Evolutionary conservation across 2,113 vertebrate genomes (phyloP), one percentile per base, ranked within the genome.

Genomic region (Passer domesticus): DNA sequence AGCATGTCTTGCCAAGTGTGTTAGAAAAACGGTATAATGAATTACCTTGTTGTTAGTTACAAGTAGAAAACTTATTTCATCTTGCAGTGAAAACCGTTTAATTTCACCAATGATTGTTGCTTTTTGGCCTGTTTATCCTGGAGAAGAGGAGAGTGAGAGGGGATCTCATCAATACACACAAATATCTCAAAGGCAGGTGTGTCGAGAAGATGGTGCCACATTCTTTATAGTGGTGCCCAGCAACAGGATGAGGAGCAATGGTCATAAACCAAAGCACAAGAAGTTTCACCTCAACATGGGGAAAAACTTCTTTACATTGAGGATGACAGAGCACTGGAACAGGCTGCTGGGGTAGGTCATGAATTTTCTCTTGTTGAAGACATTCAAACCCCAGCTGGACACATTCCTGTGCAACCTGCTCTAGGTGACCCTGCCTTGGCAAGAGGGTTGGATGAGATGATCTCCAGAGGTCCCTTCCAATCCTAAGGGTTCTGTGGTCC

Each of bases 281-380:
- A 69, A 43, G 15, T 49, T 43, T 35, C 14, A 27, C 9, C 12
- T 55, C 55, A 49, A 13, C 22, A 16, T 23, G 30, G 62, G 5
- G 30, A 89, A 62, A 31, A 76, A 35, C 25, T 76, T 59, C 14
- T 43, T 53, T 62, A 13, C 12, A 19, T 6, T 56, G 31, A 70
- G 25, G 10, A 4, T 83, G 49, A 27, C 31, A 69, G 47, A 74
- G 23, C 33, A 60, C 39, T 25, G 37, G 49, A 56, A 63, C 16
- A 16, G 8, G 8, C 20, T 76, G n/a, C n/a, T 0, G 0, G 6
- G 15, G 25, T 13, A 43, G 30, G 47, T 62, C 1, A 35, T 35
- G 35, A 47, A 49, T 41, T 62, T 52, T 76, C 30, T 13, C 49
- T 33, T 1, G 0, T 1, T 56, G 55, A 41, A 35, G 21, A 55